Base-by-base conservation (phyloP, 2,113 vertebrate genomes). In the Cephalopholis sonnerati region DNA sequence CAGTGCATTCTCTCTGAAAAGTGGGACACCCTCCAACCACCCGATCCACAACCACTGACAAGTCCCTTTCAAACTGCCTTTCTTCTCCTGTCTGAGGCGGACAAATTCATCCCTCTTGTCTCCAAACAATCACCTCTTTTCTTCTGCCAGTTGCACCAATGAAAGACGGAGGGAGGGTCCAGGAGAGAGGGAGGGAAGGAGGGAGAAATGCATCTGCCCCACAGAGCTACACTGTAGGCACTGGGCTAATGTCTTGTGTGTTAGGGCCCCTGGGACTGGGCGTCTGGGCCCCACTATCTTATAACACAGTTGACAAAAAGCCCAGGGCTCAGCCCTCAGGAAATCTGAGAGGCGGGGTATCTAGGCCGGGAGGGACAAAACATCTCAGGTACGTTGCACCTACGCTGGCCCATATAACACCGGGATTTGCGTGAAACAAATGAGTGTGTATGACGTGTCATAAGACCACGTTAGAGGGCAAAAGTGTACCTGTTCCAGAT, bases 41-140 rank as follows among this genome's bases (percentile, higher is more conserved):
- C 83, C 36, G 81, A 91, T 90, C 90, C 89, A 89, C 90, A 87
- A 59, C 77, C 70, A 73, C 81, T 87, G 90, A 94, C 92, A 87
- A 90, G 85, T 91, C 86, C 82, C 86, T 93, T 94, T 93, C 89
- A 94, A 90, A 86, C 81, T 70, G 80, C 91, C 85, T 94, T 95
- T 95, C 90, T 94, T 94, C 86, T 89, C 89, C 85, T 89, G 89
- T 93, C 89, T 89, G 90, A 88, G 87, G 81, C 89, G 85, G 91
- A 92, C 91, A 95, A 94, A 91, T 95, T 95, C 93, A 90, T 87
- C 87, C 92, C 91, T 90, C 93, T 94, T 94, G 92, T 93, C 88
- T 91, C 48, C 48, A 86, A 92, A 96, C 93, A 90, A 94, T 93
- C 76, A 74, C 69, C 79, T 86, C 79, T 90, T 92, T 96, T 94